These are phyloP conservation scores for Cerastoderma edule DNA, from an alignment of 2,888 invertebrate species.

Conservation along the genomic window DNA sequence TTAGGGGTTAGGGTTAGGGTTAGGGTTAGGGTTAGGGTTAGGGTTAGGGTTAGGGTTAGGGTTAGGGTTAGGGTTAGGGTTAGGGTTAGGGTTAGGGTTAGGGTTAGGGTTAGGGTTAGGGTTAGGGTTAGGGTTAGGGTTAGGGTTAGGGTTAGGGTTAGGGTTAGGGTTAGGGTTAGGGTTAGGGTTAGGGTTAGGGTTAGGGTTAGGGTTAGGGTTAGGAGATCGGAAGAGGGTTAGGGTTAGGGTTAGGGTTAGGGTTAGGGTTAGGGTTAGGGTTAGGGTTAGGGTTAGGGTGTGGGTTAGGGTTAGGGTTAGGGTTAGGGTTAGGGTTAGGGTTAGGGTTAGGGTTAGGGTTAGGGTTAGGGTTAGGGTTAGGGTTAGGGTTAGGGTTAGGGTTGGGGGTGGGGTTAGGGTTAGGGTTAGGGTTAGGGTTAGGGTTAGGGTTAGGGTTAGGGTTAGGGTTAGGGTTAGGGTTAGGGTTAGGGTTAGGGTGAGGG, in stretches of 20 bases:
- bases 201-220: slow-evolving; percentile 63
- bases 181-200: slow-evolving; percentile 60
- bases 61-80: slow-evolving; percentile 58
- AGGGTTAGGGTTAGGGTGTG: slow-evolving; percentile 56
- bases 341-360: slow-evolving; percentile 43
- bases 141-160: slow-evolving; percentile 52
- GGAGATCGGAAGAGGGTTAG: slow-evolving; percentile 59
- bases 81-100: slow-evolving; percentile 55
- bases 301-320: slow-evolving; percentile 44
- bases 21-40: slow-evolving; percentile 67
- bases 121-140: slow-evolving; percentile 55
- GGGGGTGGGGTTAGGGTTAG: no score
- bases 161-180: slow-evolving; percentile 58
- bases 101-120: slow-evolving; percentile 53
- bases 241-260: slow-evolving; percentile 60
- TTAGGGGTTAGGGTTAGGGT: slow-evolving; percentile 62
- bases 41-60: slow-evolving; percentile 65
- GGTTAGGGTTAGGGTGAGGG: no score
- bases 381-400: slow-evolving; percentile 51
- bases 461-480: slow-evolving; percentile 48
- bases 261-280: slow-evolving; percentile 66
- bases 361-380: slow-evolving; percentile 45
- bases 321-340: slow-evolving; percentile 56
- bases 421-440: slow-evolving; percentile 65
- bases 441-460: slow-evolving; percentile 59